These are phyloP conservation scores for Centruroides sculpturatus DNA, from an alignment of 1,140 invertebrate species.

Conservation along the genomic window DNA sequence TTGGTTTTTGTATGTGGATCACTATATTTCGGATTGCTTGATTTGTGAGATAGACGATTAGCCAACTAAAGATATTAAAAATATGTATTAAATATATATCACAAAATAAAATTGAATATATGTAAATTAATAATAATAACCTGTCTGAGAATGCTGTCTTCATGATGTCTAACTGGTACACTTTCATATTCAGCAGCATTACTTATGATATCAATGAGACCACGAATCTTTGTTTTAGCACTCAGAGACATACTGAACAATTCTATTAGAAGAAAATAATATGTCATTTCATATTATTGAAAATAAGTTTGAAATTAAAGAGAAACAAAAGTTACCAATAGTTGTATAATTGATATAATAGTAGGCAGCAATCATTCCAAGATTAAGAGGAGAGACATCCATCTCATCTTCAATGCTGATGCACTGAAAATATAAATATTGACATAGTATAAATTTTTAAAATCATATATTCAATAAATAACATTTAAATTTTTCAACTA, in stretches of 20 bases:
- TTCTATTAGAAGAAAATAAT: constrained; percentile 42
- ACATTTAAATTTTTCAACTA: too few species aligned
- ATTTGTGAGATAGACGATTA: constrained; percentile 60
- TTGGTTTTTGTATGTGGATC: constrained; percentile 97
- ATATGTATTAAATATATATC: neutral
- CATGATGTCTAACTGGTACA: constrained; percentile 85
- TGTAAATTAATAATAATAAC: constrained; percentile 8
- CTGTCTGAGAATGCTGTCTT: constrained; percentile 69
- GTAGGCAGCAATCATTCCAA: constrained; percentile 99
- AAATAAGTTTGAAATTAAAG: too few species aligned
- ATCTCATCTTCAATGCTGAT: constrained; percentile 97
- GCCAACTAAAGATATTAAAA: constrained; percentile 36
- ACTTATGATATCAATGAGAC: constrained; percentile 93
- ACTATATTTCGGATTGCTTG: constrained; percentile 58
- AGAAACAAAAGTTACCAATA: constrained; percentile 35
- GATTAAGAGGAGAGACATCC: constrained; percentile 86
- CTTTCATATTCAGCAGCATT: constrained; percentile 93
- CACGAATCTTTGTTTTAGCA: constrained; percentile 92
- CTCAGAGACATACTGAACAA: constrained; percentile 93
- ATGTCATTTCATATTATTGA: too few species aligned
- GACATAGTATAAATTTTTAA: too few species aligned
- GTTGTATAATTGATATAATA: constrained; percentile 99
- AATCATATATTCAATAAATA: too few species aligned
- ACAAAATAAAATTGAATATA: neutral
- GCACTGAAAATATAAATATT: constrained; percentile 39